Evolutionary conservation across 2,888 invertebrate species (phyloP), one percentile per base, ranked within the genome.

Genomic region (Noctua comes): DNA sequence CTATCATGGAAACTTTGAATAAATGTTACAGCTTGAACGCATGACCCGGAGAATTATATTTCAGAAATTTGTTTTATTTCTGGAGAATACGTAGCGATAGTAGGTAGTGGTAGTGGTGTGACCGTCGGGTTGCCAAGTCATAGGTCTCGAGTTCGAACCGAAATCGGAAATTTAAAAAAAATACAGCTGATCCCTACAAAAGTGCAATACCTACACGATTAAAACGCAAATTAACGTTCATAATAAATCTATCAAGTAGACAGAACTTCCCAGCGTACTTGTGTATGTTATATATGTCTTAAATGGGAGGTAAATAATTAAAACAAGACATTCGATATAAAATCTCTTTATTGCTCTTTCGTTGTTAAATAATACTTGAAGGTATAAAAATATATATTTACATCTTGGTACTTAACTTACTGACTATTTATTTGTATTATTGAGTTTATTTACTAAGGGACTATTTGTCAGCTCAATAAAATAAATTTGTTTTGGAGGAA

Each of bases 311-410:
- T 51, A 16, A 48, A 46, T 5, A 62, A 69, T 10, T 1, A 82
- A 84, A 84, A 85, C 76, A 71, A 76, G 24, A 40, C 18, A 51
- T 51, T 84, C 79, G 73, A 82, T 85, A 88, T 81, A 89, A 87
- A 89, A 91, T 89, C 87, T 89, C 82, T 91, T 88, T 91, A 89
- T 90, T 91, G 74, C 84, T 85, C 77, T 85, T 90, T 92, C 91
- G 90, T 90, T 91, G 87, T 91, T 91, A 90, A 91, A 91, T 94
- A 94, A 94, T 94, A 94, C 93, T 94, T 93, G 91, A 89, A 89
- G 91, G 91, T 93, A 90, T 89, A 91, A 91, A 92, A 92, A 89
- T 89, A 93, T 92, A 92, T 93, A 94, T 86, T 86, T 86, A 92
- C 88, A 90, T 80, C 84, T 73, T 84, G 77, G 76, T 83, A 77